phyloP scores from a whole-genome alignment of 2,888 invertebrate species.

The Troilus luridus region DNA sequence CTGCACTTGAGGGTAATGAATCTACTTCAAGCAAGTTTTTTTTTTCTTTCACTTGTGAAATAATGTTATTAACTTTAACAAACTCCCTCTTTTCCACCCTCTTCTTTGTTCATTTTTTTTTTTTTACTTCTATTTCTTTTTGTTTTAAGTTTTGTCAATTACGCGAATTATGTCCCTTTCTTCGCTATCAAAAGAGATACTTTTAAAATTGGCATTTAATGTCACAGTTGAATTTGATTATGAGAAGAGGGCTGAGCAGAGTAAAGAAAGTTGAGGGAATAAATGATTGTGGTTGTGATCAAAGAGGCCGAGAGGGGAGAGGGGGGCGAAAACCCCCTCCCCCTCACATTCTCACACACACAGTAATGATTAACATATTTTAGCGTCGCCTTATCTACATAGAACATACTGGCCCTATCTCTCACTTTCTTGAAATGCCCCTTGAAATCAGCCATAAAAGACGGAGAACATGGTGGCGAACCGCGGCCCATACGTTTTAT shows the following conservation, averaged over 20 bases:
- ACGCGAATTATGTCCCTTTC: conserved; percentile 31
- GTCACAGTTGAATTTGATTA: conserved; percentile 59
- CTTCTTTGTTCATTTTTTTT: conserved; percentile 32
- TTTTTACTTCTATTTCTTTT: background rate
- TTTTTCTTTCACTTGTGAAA: conserved; percentile 36
- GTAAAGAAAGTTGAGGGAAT: conserved; percentile 26
- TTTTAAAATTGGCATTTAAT: conserved; percentile 49
- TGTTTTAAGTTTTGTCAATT: conserved; percentile 40
- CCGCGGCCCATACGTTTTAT: conserved; percentile 53
- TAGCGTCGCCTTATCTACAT: conserved; percentile 54
- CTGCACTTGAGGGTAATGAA: background rate
- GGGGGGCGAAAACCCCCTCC: background rate
- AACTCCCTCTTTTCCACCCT: conserved; percentile 16
- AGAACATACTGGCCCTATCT: conserved; percentile 48
- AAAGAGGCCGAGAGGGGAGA: background rate
- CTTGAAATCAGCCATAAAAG: conserved; percentile 58
- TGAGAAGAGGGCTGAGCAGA: conserved; percentile 9
- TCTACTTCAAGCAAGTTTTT: conserved; percentile 7
- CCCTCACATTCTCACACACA: background rate
- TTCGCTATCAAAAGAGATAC: background rate
- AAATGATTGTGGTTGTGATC: conserved; percentile 47
- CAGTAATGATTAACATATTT: conserved; percentile 58
- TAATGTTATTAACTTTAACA: conserved; percentile 39
- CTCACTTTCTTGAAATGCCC: conserved; percentile 53
- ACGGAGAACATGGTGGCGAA: background rate